Evolutionary conservation across 1,140 invertebrate genomes (phyloP).

Genomic region (Melitaea cinxia): DNA sequence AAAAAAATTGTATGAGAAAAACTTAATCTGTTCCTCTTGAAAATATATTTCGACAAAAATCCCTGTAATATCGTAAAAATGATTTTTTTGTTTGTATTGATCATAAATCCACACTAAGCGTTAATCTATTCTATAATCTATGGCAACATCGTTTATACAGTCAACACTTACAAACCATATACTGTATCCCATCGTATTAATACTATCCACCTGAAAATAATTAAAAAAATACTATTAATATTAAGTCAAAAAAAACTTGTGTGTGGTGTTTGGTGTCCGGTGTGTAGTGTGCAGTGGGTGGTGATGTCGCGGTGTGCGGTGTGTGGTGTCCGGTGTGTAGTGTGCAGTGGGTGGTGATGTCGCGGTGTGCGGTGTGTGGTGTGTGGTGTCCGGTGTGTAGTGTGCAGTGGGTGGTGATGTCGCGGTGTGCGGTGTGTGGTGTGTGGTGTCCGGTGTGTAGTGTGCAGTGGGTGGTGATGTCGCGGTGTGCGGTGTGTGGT

Average conservation of each 20-base stretch:
- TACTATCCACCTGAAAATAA: slow-evolving; percentile 31
- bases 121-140: slow-evolving; percentile 49
- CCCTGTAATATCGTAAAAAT: not conserved
- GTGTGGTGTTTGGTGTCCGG: too few relatives aligned
- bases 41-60: not conserved
- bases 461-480: too few relatives aligned
- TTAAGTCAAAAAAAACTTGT: not conserved
- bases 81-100: not conserved
- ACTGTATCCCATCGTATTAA: slow-evolving; percentile 25
- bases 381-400: too few relatives aligned
- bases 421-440: too few relatives aligned
- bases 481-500: too few relatives aligned
- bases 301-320: too few relatives aligned
- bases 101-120: slow-evolving; percentile 39
- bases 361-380: too few relatives aligned
- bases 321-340: too few relatives aligned
- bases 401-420: too few relatives aligned
- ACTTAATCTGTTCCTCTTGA: not conserved
- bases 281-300: too few relatives aligned
- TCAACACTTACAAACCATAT: slow-evolving; percentile 31
- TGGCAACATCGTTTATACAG: slow-evolving; percentile 54
- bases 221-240: not conserved
- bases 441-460: too few relatives aligned
- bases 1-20: slow-evolving; percentile 4
- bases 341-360: too few relatives aligned